Base-by-base conservation (phyloP, 2,113 vertebrate species). In the Axis porcinus region DNA sequence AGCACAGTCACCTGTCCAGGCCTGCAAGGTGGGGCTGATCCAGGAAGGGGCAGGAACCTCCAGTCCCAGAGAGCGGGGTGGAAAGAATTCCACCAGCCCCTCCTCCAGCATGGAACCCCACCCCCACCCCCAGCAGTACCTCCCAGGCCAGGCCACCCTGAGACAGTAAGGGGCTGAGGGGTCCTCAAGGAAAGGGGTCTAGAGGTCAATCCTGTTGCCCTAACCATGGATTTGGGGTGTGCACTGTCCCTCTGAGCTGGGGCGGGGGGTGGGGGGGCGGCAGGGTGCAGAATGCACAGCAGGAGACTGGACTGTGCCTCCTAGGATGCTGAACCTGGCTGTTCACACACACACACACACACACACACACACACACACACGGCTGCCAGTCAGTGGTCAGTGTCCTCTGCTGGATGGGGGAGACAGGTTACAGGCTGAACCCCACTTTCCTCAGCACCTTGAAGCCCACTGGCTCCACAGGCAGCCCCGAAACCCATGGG, bases 51-150 rank as follows among this genome's bases (percentile, higher is more conserved):
- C 21, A 43, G 70, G 36, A 43, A 43, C 40, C 1, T 33, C 50
- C 27, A 64, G 36, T 47, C 82, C 83, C 76, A 4, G 43, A 62
- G 17, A n/a, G 30, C 52, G 43, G 57, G 55, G 84, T 7, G 6
- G 13, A 36, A 85, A 57, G 85, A 67, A 89, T 27, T 8, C 33
- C 12, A 23, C 40, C 79, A 76, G 85, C n/a, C 88, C n/a, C 81
- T 7, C 0, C 1, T 17, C 45, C 0, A 55, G 76, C 8, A 12
- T 14, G 25, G 16, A 54, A 33, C 5, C 9, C 47, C 43, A 25
- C 45, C 70, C 50, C 13, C 23, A 36, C 58, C 64, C 23, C 23
- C 33, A 52, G 57, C 28, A 45, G 23, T 12, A 55, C 54, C n/a
- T 33, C 52, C 50, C 19, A 6, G 0, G 17, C 64, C 27, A 23